Conservation (phyloP, 53 echinoderm and acorn worm genomes). For the Mesocentrotus franciscanus region DNA sequence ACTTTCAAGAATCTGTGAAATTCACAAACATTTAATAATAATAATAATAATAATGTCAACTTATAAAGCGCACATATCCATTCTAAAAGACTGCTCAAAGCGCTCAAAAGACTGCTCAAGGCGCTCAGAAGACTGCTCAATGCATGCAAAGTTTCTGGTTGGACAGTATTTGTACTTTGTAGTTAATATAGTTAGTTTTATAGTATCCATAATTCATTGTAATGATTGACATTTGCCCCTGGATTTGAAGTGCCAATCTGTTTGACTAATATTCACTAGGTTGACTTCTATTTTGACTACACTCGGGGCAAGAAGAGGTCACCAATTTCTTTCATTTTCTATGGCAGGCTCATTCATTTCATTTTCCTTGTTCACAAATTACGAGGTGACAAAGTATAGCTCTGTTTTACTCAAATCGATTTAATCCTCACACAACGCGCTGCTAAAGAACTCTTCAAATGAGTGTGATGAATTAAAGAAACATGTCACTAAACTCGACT, state of each 20-base stretch:
- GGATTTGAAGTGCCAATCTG: neutral
- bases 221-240: neutral
- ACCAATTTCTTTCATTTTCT: neutral
- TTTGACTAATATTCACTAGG: neutral
- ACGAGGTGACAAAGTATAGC: neutral
- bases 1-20: too few relatives aligned
- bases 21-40: too few relatives aligned
- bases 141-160: too few relatives aligned
- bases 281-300: conserved; percentile 21
- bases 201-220: too few relatives aligned
- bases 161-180: too few relatives aligned
- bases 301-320: conserved; percentile 5
- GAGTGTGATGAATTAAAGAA: conserved; percentile 34
- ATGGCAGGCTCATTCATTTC: neutral
- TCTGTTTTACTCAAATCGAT: conserved; percentile 2
- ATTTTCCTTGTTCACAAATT: conserved; percentile 19
- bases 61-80: too few relatives aligned
- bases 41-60: too few relatives aligned
- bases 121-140: too few relatives aligned
- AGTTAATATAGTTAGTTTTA: too few relatives aligned
- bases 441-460: neutral
- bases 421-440: conserved; percentile 13
- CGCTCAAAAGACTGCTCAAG: too few relatives aligned
- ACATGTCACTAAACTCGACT: conserved; percentile 51
- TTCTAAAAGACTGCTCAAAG: too few relatives aligned